A percentile compares a stretch with the other conserved stretches of the same genome.
These are phyloP conservation scores for Marmota monax DNA, from an alignment of 2,113 vertebrate species.

Conservation along the genomic window DNA sequence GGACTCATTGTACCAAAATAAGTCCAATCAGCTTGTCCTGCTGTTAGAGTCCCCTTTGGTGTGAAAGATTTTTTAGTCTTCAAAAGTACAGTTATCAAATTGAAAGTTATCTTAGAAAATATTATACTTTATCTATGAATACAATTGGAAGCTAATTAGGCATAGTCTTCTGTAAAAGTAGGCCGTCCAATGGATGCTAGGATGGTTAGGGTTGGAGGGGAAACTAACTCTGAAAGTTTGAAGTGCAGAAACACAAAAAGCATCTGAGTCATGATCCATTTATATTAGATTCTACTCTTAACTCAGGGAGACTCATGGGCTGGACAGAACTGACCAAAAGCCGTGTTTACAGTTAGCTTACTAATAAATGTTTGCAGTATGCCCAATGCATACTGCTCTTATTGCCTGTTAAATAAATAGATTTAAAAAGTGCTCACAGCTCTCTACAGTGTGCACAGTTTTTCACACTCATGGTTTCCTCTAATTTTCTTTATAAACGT, in stretches of 20 bases:
- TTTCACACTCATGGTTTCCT: background rate
- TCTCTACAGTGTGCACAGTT: background rate
- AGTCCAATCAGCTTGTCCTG: background rate
- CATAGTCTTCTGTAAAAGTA: rapidly evolving
- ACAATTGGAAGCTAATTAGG: background rate
- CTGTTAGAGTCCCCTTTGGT: background rate
- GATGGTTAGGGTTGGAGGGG: background rate
- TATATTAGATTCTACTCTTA: background rate
- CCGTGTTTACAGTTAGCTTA: background rate
- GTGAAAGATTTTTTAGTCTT: background rate
- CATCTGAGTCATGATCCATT: background rate
- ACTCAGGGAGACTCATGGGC: background rate
- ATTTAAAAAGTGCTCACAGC: background rate
- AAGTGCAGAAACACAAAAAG: background rate
- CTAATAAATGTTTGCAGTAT: slow-evolving; percentile 12
- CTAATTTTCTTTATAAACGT: slow-evolving; percentile 1
- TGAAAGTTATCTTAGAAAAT: slow-evolving; percentile 33
- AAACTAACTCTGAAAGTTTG: background rate
- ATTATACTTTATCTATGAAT: background rate
- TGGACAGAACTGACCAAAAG: background rate
- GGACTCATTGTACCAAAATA: background rate
- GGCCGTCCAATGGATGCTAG: background rate
- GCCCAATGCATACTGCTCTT: background rate
- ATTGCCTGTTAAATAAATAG: background rate
- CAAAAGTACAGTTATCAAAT: background rate